Base-by-base conservation (phyloP, 2,888 invertebrate species). In the Taenaris catops region DNA sequence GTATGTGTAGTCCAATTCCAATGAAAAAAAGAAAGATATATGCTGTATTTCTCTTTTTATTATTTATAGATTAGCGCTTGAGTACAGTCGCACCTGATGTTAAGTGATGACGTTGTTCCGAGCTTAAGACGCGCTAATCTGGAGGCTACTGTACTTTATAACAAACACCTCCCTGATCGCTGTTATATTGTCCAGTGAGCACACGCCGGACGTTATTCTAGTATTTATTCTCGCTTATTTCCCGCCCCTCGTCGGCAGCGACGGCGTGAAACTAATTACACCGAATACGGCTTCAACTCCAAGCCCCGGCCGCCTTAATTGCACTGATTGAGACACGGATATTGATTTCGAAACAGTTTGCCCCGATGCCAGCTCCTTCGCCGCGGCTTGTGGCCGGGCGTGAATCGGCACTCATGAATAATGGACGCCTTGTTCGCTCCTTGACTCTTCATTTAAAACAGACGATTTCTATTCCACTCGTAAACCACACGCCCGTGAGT, bases 301-400 rank as follows among this genome's bases (percentile, higher is more conserved):
- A 56, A 62, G 68, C 31, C 23, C 23, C 31, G 21, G 58, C 63
- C 60, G 63, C 70, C 69, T 70, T 81, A 81, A 84, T 84, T 81
- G 78, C 76, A 66, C 74, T 81, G 81, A 84, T 83, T 81, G 78
- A 83, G 79, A 83, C 80, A 80, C 72, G 74, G 79, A 80, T 83
- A 84, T 84, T 78, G 84, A 81, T 84, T 83, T 71, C 45, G 73
- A 72, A 78, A 75, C 73, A 74, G 70, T 73, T 72, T 65, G 63
- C 60, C 58, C 58, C 51, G 52, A 58, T 57, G 65, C 51, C 52
- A 51, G 49, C 24, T 25, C 29, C 24, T 57, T 58, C 49, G 53
- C 55, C 55, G 63, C 55, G 51, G 58, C 50, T 58, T 55, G 58
- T 58, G 62, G 61, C 61, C 66, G 70, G 60, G 63, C 70, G 72